phyloP scores from a whole-genome alignment of 2,888 invertebrate genomes.

The Cryptus armator region DNA sequence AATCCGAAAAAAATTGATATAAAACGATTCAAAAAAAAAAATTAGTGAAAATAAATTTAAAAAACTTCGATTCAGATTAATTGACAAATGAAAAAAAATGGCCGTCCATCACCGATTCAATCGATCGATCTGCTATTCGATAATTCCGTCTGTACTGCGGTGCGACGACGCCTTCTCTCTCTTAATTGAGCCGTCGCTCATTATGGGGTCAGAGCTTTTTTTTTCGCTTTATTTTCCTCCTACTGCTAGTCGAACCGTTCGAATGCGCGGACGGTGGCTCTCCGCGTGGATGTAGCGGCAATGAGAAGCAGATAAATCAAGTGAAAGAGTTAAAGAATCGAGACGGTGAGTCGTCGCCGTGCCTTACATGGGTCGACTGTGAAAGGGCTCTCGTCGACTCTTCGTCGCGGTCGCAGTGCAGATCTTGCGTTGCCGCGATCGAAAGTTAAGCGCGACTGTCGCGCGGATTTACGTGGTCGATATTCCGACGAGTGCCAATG shows the following conservation, averaged over 20 bases:
- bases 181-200: conserved; percentile 75
- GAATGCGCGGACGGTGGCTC: neutral
- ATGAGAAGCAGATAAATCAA: conserved; percentile 30
- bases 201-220: conserved; percentile 20
- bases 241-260: neutral
- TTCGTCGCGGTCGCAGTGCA: neutral
- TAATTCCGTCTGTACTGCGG: neutral
- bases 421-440: conserved; percentile 26
- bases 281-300: neutral
- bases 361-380: conserved; percentile 14
- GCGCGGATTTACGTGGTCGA: conserved; percentile 61
- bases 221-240: neutral
- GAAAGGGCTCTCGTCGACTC: neutral
- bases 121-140: conserved; percentile 14
- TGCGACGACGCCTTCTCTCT: conserved; percentile 33
- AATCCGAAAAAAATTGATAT: too few relatives aligned
- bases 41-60: too few relatives aligned
- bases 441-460: conserved; percentile 50
- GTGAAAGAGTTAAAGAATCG: conserved; percentile 20
- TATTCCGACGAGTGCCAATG: conserved; percentile 28
- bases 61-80: too few relatives aligned
- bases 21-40: too few relatives aligned
- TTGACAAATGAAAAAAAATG: neutral
- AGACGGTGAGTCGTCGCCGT: conserved; percentile 16
- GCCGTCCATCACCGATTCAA: conserved; percentile 28